A percentile compares a stretch with the other conserved stretches of the same genome.
Evolutionary conservation across 2,797 vertebrate species (phyloP).

Genomic region (Sebastolobus altivelis): DNA sequence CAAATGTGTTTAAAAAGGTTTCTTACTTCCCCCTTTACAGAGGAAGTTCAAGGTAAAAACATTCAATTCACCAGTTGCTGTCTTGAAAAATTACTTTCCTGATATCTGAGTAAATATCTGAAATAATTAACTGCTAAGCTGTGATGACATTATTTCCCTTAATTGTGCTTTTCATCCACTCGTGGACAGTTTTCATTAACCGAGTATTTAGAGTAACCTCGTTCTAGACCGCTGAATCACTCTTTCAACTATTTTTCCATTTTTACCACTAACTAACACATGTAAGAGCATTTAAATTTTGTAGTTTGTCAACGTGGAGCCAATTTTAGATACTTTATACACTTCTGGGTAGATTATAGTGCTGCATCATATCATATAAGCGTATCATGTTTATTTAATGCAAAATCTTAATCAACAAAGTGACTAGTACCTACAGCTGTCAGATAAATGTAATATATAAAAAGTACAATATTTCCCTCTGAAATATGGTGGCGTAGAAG

Average conservation of each 20-base stretch:
- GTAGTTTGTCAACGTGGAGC: neutral
- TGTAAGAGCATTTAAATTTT: neutral
- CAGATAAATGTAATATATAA: neutral
- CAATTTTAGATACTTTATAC: neutral
- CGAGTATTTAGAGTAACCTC: neutral
- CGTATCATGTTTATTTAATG: neutral
- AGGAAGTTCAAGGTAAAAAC: too few species aligned
- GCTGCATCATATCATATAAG: neutral
- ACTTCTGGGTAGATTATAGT: neutral
- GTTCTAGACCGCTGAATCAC: neutral
- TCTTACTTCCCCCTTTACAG: neutral
- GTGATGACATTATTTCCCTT: neutral
- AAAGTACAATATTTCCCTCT: neutral
- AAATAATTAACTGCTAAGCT: neutral
- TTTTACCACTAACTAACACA: neutral
- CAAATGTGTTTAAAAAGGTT: neutral
- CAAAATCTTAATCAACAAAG: neutral
- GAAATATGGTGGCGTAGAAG: neutral
- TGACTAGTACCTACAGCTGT: neutral
- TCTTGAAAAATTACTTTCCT: neutral
- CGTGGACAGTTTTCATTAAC: neutral
- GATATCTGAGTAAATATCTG: neutral
- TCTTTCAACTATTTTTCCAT: too few species aligned
- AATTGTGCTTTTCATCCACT: neutral
- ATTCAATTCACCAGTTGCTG: neutral